A percentile compares a stretch with the other conserved stretches of the same genome.
phyloP scores from a whole-genome alignment of 1,140 invertebrate genomes.

The Euglossa dilemma region DNA sequence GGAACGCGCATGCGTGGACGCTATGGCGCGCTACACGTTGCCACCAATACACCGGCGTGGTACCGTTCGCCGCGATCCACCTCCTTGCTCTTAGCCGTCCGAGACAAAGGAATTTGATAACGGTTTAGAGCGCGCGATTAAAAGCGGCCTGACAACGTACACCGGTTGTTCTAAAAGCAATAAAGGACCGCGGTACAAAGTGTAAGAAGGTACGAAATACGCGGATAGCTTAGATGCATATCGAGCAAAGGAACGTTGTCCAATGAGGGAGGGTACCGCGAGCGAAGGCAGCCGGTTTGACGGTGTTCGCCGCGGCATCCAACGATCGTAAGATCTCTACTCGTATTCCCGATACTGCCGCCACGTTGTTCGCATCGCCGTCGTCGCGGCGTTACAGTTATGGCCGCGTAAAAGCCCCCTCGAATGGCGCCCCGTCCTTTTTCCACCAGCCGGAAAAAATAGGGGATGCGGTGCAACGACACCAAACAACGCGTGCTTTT shows the following conservation, averaged over 20 bases:
- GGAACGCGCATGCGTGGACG: not conserved
- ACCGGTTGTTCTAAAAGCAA: slow-evolving; percentile 9
- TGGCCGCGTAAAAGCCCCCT: slow-evolving; percentile 56
- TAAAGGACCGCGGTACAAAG: slow-evolving; percentile 4
- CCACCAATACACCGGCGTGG: not conserved
- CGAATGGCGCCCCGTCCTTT: slow-evolving; percentile 40
- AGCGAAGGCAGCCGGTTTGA: slow-evolving; percentile 48
- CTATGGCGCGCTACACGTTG: too few relatives aligned
- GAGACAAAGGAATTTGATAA: slow-evolving; percentile 19
- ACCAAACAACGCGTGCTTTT: slow-evolving; percentile 12
- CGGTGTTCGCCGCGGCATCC: slow-evolving; percentile 33
- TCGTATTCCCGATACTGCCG: slow-evolving; percentile 31
- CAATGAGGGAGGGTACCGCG: slow-evolving; percentile 1
- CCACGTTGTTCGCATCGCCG: slow-evolving; percentile 42
- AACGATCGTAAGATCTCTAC: slow-evolving; percentile 25
- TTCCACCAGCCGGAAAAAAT: not conserved
- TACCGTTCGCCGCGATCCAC: not conserved
- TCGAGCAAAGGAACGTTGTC: slow-evolving; percentile 4
- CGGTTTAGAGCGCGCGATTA: slow-evolving; percentile 22
- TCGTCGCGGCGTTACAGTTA: slow-evolving; percentile 54
- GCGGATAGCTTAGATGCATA: slow-evolving; percentile 8
- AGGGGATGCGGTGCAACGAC: not conserved
- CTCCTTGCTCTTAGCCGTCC: not conserved
- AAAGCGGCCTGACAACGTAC: not conserved
- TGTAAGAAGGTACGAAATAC: not conserved